These are phyloP conservation scores for Delichon dasypus DNA, from an alignment of 2,797 vertebrate species.

Conservation along the genomic window DNA sequence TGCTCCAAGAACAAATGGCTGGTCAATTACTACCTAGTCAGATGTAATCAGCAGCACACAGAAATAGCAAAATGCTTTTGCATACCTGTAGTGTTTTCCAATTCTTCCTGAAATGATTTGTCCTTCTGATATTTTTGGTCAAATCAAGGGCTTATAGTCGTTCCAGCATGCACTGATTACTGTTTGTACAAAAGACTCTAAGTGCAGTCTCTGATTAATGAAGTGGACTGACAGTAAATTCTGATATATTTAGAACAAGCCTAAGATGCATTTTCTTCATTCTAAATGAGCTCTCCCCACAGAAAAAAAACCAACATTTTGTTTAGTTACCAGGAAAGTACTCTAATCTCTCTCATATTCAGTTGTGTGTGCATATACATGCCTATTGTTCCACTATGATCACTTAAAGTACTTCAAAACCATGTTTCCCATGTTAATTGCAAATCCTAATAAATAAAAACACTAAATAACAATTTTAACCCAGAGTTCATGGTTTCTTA, in stretches of 20 bases:
- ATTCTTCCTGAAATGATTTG: not conserved
- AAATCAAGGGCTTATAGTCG: conserved; percentile 25
- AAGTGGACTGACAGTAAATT: conserved; percentile 2
- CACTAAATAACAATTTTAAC: not conserved
- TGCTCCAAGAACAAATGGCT: not conserved
- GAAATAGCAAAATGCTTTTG: not conserved
- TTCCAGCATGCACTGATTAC: not conserved
- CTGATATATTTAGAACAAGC: conserved; percentile 13
- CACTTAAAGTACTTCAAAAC: not conserved
- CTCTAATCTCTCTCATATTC: not conserved
- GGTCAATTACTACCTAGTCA: not conserved
- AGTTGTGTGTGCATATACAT: not conserved
- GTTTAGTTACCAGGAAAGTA: not conserved
- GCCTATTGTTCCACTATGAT: not conserved
- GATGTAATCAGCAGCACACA: not conserved
- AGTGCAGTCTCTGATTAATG: conserved; percentile 34
- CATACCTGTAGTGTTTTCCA: not conserved
- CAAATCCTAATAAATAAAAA: not conserved
- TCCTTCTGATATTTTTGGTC: not conserved
- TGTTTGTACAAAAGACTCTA: not conserved
- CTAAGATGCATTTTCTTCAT: not conserved
- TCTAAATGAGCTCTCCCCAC: not conserved
- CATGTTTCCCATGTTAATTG: not conserved
- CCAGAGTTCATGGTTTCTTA: not conserved
- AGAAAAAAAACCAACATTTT: not conserved